A percentile compares a stretch with the other conserved stretches of the same genome.
These are phyloP conservation scores for Caligus rogercresseyi DNA, from an alignment of 1,140 invertebrate species.

Conservation along the genomic window DNA sequence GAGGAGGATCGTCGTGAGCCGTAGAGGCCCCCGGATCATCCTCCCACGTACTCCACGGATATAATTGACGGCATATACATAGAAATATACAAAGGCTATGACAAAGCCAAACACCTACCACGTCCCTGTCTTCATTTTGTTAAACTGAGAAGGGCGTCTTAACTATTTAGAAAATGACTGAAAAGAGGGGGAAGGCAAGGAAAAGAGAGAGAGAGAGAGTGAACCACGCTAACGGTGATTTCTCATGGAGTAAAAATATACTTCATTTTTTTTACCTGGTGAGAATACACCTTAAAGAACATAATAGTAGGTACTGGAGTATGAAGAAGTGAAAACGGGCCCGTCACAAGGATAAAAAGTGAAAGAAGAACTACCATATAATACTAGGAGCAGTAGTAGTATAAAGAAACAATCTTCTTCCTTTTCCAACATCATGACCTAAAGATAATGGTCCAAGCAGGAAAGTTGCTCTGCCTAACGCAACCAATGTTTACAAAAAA, in stretches of 20 bases:
- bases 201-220: too few species aligned
- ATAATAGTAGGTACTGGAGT: background rate
- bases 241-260: too few species aligned
- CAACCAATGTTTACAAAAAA: too few species aligned
- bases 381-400: too few species aligned
- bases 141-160: background rate
- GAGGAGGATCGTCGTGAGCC: background rate
- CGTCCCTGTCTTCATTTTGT: constrained; percentile 30
- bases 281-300: too few species aligned
- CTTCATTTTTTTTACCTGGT: too few species aligned
- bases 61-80: constrained; percentile 31
- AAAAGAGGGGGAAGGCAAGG: too few species aligned
- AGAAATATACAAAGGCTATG: constrained; percentile 31
- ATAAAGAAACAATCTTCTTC: too few species aligned
- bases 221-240: too few species aligned
- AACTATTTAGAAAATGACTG: background rate
- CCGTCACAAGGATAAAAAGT: background rate
- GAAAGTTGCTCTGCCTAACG: too few species aligned
- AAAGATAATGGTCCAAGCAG: too few species aligned
- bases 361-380: background rate
- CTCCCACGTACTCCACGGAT: constrained; percentile 26
- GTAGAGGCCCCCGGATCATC: constrained; percentile 1
- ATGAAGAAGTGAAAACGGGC: background rate
- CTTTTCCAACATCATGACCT: too few species aligned
- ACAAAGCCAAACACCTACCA: constrained; percentile 32